Conservation (phyloP, 2,888 invertebrate genomes). For the Coenonympha glycerion region DNA sequence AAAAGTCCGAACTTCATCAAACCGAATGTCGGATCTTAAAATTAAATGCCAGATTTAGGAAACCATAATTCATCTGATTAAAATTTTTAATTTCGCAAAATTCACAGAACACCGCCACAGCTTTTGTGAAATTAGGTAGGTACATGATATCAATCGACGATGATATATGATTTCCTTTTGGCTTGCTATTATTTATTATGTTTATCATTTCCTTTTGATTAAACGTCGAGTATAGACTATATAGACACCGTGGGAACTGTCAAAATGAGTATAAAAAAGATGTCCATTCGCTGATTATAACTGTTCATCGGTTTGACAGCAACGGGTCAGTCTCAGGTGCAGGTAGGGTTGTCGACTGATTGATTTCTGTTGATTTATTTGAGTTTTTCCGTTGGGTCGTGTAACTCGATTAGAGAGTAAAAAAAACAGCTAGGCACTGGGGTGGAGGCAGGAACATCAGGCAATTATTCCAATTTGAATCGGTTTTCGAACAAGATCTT, state of each 20-base stretch:
- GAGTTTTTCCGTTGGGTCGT: no score
- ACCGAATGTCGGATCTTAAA: no score
- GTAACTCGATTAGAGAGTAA: no score
- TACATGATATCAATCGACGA: background rate
- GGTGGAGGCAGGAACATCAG: no score
- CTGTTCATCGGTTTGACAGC: constrained; percentile 1
- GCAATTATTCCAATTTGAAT: no score
- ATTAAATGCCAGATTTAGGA: no score
- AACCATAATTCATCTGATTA: background rate
- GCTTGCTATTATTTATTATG: background rate
- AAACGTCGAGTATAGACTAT: background rate
- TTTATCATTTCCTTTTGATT: constrained; percentile 3
- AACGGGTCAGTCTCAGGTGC: background rate
- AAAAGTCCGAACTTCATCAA: no score
- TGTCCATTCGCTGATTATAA: background rate
- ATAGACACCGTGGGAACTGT: constrained; percentile 5
- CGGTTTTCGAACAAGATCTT: no score
- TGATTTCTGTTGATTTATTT: no score
- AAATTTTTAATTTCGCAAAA: background rate
- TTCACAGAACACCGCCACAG: background rate
- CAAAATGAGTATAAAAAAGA: constrained; percentile 1
- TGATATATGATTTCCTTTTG: constrained; percentile 1
- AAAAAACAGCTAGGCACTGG: no score
- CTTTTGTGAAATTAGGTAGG: background rate
- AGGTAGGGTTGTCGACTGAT: background rate